phyloP scores from a whole-genome alignment of 53 echinoderm and acorn worm genomes.

The Apostichopus leukothele region DNA sequence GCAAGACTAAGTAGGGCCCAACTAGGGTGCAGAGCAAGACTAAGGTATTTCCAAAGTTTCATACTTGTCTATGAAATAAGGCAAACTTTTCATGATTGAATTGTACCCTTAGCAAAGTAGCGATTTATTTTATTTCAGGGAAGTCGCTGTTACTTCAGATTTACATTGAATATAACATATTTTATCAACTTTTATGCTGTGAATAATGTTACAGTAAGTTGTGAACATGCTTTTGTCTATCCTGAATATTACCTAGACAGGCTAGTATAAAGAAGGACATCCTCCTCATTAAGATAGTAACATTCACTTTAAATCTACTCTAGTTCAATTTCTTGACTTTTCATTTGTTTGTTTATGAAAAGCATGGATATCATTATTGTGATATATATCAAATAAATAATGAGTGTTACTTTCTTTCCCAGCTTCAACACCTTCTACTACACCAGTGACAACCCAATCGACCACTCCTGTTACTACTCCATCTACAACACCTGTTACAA shows the following conservation, averaged over 20 bases:
- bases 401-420: no score
- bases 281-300: no score
- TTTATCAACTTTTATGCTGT: neutral
- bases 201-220: neutral
- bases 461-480: constrained; percentile 24
- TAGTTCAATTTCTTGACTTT: no score
- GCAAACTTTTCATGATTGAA: neutral
- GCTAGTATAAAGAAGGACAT: no score
- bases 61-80: neutral
- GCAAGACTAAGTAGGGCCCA: no score
- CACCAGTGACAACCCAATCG: neutral
- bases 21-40: no score
- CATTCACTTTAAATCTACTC: no score
- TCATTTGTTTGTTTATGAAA: no score
- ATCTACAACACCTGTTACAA: neutral
- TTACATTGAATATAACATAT: neutral
- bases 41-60: neutral
- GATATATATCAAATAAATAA: no score
- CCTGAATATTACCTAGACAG: no score
- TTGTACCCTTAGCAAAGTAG: neutral
- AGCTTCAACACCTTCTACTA: neutral
- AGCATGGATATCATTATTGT: no score
- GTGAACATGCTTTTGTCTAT: no score
- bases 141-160: neutral
- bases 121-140: neutral